These are phyloP conservation scores for Crotophaga sulcirostris DNA, from an alignment of 2,113 vertebrate genomes.

Conservation along the genomic window DNA sequence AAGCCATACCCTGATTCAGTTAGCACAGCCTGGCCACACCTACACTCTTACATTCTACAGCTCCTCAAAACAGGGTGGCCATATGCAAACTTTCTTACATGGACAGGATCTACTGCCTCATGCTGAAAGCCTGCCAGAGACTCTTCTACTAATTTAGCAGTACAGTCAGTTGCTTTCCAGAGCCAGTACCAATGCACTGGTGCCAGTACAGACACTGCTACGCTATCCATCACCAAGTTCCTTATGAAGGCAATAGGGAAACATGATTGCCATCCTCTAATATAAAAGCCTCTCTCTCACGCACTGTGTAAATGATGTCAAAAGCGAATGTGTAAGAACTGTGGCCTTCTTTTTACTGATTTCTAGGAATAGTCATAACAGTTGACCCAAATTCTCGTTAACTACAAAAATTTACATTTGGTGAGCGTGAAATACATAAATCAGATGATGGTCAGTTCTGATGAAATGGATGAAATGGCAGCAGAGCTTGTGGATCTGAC, in stretches of 20 bases:
- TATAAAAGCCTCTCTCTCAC: background rate
- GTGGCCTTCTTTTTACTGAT: background rate
- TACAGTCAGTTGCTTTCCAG: background rate
- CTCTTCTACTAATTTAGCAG: background rate
- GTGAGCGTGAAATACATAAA: background rate
- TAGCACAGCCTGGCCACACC: background rate
- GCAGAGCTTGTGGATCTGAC: background rate
- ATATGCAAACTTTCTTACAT: background rate
- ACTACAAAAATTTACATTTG: background rate
- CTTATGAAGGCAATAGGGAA: background rate
- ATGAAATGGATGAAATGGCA: background rate
- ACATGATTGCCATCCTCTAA: background rate
- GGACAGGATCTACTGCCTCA: background rate
- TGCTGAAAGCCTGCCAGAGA: background rate
- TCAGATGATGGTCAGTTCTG: background rate
- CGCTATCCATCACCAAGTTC: background rate
- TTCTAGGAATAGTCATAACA: background rate
- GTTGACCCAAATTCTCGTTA: background rate
- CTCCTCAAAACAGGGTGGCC: background rate
- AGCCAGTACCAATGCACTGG: rapidly evolving
- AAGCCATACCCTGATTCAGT: background rate
- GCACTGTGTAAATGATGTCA: background rate
- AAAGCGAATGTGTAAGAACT: background rate
- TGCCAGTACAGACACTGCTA: background rate
- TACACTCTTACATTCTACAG: background rate